A percentile compares a stretch with the other conserved stretches of the same genome.
These are phyloP conservation scores for Eciton burchellii DNA, from an alignment of 1,140 invertebrate genomes.

Conservation along the genomic window DNA sequence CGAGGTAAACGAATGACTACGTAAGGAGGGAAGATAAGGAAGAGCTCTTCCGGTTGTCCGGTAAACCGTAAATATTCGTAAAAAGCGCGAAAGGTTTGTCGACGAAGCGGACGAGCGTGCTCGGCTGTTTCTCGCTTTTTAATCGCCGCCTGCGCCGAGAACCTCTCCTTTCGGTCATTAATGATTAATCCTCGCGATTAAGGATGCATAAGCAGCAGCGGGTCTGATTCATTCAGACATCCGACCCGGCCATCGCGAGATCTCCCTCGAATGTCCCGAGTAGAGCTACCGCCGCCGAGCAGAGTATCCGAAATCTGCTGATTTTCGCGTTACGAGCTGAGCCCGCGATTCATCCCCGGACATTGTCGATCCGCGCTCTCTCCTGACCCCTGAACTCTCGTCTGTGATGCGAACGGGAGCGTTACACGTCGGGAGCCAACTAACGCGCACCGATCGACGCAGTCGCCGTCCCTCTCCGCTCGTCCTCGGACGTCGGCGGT, in stretches of 20 bases:
- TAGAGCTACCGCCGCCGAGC: too few relatives aligned
- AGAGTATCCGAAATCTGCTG: too few relatives aligned
- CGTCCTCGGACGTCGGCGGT: conserved; percentile 1
- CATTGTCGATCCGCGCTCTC: not conserved
- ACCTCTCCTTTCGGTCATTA: conserved; percentile 22
- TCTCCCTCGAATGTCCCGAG: too few relatives aligned
- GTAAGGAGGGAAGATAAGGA: not conserved
- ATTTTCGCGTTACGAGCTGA: conserved; percentile 35
- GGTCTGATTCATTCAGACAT: not conserved
- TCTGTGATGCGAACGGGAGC: conserved; percentile 45
- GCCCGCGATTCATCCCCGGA: conserved; percentile 5
- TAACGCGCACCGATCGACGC: conserved; percentile 23
- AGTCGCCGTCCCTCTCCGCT: conserved; percentile 30
- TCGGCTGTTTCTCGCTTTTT: too few relatives aligned
- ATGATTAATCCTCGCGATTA: conserved; percentile 17
- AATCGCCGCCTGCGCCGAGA: not conserved
- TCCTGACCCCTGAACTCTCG: conserved; percentile 37
- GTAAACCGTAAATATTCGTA: too few relatives aligned
- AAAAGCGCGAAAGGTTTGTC: too few relatives aligned
- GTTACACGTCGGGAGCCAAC: conserved; percentile 6
- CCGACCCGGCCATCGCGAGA: too few relatives aligned
- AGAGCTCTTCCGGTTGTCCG: too few relatives aligned
- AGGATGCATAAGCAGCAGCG: conserved; percentile 1
- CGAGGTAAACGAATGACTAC: not conserved
- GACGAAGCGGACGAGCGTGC: too few relatives aligned